Evolutionary conservation across 2,113 vertebrate species (phyloP), one percentile per base, ranked within the genome.

Genomic region (Gymnobelideus leadbeateri): DNA sequence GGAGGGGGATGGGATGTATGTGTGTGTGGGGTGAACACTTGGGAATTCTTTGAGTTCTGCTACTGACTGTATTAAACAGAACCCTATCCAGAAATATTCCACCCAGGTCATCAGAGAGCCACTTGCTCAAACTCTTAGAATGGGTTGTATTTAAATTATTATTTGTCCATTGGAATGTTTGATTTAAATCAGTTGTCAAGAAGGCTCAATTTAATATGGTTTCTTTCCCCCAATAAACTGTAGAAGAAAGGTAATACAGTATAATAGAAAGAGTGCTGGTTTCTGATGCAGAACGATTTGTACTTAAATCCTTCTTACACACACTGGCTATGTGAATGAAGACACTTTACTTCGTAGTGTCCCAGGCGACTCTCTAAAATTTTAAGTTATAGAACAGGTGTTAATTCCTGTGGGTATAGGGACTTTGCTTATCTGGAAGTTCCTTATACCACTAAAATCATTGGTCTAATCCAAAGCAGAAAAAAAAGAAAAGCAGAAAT

Each of bases 121-220:
- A 93, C 12, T 8, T 51, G 46, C 28, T n/a, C 11, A 6, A 21
- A 28, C 3, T 24, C 77, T 51, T 50, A 25, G 25, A 0, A 6
- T 28, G 2, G 2, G 16, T 89, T 53, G 50, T 50, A n/a, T 3
- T 91, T 93, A 95, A 96, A 52, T 46, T 51, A 68, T 61, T n/a
- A 23, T 43, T 23, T 84, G 14, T 43, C 93, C n/a, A 53, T 52
- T 61, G 89, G 93, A 95, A 95, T 57, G 77, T 89, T 84, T 23
- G 47, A 96, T 51, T 94, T 89, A 55, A 97, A 61, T 54, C 51
- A 91, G 31, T 51, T 50, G 92, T 50, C 3, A 84, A 37, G 52
- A 95, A 96, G 37, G 89, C 51, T 91, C 0, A 21, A 23, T 93
- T 94, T 93, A 53, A 90, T 91, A 25, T 23, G 57, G 19, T 90